Evolutionary conservation across 2,113 vertebrate genomes (phyloP), one percentile per base, ranked within the genome.

Genomic region (Oreochromis spilurus): DNA sequence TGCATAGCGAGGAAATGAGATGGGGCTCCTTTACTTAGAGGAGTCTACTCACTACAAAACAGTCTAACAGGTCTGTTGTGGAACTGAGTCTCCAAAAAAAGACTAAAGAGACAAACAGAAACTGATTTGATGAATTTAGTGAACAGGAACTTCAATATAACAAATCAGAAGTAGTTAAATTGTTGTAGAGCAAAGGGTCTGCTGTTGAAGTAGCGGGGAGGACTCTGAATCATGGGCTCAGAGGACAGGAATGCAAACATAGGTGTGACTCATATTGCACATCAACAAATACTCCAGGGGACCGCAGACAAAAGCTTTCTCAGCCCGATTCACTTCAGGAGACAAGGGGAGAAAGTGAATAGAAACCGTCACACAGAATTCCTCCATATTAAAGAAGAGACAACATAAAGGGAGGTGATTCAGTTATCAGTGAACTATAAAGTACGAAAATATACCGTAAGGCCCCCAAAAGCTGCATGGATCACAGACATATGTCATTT

Each of bases 171-270:
- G 38, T 12, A 5, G 34, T 31, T 86, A 79, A 8, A 34, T 77
- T 24, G 24, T 13, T 62, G 36, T 38, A 7, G 40, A 81, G 81
- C 43, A 79, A 52, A 72, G 45, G 58, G 16, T 70, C 65, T 81
- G 57, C 9, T 77, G 60, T 58, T 81, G 81, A 85, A 90, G 6
- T 7, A 4, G 72, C 7, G 5, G 48, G 38, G 50, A 45, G 60
- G 52, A 45, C 24, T 34, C 50, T 17, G 36, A 78, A 57, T 81
- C 82, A 60, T 36, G 80, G 72, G 86, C 79, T 94, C 90, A 95
- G 57, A 82, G 54, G 6, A 4, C 24, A 87, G 92, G 93, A 96
- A 96, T 93, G 94, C 93, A 87, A 93, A 94, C 85, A 90, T 70
- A 45, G 21, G 8, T 6, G 6, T 94, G 94, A 95, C 82, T 95